Evolutionary conservation across 2,888 invertebrate genomes (phyloP).

Genomic region (Odontocerum albicorne): DNA sequence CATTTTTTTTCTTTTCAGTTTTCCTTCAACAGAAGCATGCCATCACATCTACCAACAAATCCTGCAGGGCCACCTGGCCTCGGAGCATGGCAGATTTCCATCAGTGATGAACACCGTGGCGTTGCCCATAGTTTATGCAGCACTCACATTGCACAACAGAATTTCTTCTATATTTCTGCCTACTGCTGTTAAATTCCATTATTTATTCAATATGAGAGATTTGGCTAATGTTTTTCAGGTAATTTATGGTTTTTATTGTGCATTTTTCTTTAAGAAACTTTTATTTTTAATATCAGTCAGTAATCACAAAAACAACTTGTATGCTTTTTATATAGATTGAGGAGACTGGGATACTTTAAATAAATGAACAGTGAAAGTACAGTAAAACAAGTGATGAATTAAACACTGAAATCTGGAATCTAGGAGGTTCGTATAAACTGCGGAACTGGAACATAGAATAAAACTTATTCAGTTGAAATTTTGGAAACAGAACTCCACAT

Average conservation of each 20-base stretch:
- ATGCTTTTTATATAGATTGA: no score
- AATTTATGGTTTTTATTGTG: conserved; percentile 34
- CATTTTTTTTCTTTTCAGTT: conserved; percentile 58
- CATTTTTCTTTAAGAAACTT: neutral
- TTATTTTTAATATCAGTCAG: no score
- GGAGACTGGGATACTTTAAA: no score
- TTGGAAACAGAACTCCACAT: no score
- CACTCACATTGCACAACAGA: conserved; percentile 75
- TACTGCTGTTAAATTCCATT: conserved; percentile 94
- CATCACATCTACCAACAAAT: conserved; percentile 84
- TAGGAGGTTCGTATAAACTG: no score
- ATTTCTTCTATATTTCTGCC: conserved; percentile 80
- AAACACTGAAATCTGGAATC: no score
- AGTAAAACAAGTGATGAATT: no score
- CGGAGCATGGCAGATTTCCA: conserved; percentile 68
- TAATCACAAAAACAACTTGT: no score
- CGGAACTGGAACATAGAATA: no score
- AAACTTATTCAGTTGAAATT: no score
- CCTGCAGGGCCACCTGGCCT: conserved; percentile 71
- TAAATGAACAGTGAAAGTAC: no score
- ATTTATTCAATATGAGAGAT: conserved; percentile 90
- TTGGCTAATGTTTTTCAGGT: conserved; percentile 93
- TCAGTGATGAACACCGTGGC: conserved; percentile 60
- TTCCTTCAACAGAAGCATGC: conserved; percentile 80
- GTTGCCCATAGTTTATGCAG: conserved; percentile 67